A percentile compares a stretch with the other conserved stretches of the same genome.
These are phyloP conservation scores for Clistopyga incitator DNA, from an alignment of 2,888 invertebrate species.

Conservation along the genomic window DNA sequence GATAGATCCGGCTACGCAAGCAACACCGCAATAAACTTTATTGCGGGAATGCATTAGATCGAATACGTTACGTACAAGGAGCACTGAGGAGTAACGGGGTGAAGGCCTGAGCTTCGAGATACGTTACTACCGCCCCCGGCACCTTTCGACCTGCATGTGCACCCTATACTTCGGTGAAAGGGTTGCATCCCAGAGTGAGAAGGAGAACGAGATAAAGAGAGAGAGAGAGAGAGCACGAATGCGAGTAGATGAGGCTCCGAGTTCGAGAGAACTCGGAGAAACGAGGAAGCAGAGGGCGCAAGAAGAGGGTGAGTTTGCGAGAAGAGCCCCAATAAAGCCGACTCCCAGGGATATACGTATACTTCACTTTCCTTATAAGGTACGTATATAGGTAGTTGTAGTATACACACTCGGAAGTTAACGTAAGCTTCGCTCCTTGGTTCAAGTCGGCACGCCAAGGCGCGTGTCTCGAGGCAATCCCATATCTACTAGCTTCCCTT, in stretches of 20 bases:
- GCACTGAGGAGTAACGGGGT: constrained; percentile 17
- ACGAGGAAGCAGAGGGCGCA: constrained; percentile 55
- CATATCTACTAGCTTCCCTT: constrained; percentile 73
- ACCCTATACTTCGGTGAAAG: constrained; percentile 37
- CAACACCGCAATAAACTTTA: constrained; percentile 82
- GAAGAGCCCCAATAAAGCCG: constrained; percentile 77
- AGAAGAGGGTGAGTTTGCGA: constrained; percentile 53
- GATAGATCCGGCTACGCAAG: constrained; percentile 74
- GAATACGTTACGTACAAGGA: constrained; percentile 77
- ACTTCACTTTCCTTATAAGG: constrained; percentile 15
- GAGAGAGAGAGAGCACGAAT: background rate
- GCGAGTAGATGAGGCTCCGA: constrained; percentile 55
- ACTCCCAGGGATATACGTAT: constrained; percentile 62
- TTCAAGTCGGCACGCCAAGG: constrained; percentile 77
- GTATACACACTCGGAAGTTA: constrained; percentile 77
- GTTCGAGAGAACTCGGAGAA: constrained; percentile 49
- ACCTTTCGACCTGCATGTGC: constrained; percentile 52
- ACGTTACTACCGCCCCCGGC: constrained; percentile 56
- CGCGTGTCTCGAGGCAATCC: constrained; percentile 82
- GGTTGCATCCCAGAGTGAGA: constrained; percentile 23
- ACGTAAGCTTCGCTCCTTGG: constrained; percentile 74
- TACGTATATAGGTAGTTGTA: constrained; percentile 21
- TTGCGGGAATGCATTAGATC: constrained; percentile 83
- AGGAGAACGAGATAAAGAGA: background rate
- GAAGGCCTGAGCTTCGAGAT: constrained; percentile 49